Base-by-base conservation (phyloP, 2,113 vertebrate species). In the Neogobius melanostomus region DNA sequence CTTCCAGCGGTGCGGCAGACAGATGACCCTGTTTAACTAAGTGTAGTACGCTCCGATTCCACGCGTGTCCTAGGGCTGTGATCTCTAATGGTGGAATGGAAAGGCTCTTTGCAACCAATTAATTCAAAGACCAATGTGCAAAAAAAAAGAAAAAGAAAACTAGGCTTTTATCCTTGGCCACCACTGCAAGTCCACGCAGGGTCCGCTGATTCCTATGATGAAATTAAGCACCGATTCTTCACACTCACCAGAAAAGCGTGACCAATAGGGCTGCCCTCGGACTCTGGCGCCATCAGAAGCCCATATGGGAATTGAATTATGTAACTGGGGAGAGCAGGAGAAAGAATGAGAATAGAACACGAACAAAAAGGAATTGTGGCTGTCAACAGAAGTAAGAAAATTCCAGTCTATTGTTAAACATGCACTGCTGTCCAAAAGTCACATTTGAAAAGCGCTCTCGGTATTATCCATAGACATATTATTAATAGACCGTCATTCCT, bases 101-200 rank as follows among this genome's bases (percentile, higher is more conserved):
- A 71, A 73, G n/a, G 75, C 79, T 81, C 64, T 75, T 76, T 82
- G 81, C 84, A 87, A 82, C 81, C 81, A 85, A 82, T 87, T 85
- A 85, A 73, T 72, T 70, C 28, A 64, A 82, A 80, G 69, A 61
- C 53, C 62, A 64, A 21, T 74, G 67, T 66, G 49, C 63, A 61
- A 59, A 36, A 36, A 36, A 36, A 36, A 36, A 36, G 28, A 28
- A 28, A 28, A 28, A 28, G 28, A 36, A 36, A 72, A 36, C 49
- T 21, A 10, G 16, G 64, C 77, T 85, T 76, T 84, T 80, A 85
- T 87, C 69, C 28, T 4, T 60, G 14, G 43, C 45, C 64, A 79
- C 54, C 3, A 56, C 60, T 72, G 59, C 52, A 70, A 70, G 56
- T 77, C 46, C 7, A 5, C 63, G 56, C 63, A 71, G 68, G 64